Conservation (phyloP, 2,888 invertebrate species). For the Tortrix viridana region DNA sequence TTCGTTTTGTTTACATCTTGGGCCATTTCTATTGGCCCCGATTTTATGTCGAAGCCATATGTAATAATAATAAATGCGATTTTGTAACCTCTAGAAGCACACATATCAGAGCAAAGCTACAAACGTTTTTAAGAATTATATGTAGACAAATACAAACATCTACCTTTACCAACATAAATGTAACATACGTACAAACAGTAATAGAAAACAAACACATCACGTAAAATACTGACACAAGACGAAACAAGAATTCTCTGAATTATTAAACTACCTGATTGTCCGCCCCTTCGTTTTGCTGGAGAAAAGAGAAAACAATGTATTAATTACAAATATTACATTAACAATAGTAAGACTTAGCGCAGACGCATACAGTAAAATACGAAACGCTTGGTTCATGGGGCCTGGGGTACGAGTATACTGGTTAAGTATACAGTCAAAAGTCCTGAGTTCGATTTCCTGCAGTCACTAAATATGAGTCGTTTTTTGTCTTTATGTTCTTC, state of each 20-base stretch:
- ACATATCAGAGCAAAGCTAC: neutral
- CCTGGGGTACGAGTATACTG: too few relatives aligned
- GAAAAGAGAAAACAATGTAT: conserved; percentile 71
- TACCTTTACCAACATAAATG: conserved; percentile 5
- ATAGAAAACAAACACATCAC: conserved; percentile 7
- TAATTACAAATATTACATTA: conserved; percentile 25
- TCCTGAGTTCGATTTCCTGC: too few relatives aligned
- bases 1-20: too few relatives aligned
- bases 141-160: neutral
- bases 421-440: too few relatives aligned
- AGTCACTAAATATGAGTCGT: too few relatives aligned
- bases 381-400: neutral
- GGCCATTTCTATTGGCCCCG: too few relatives aligned
- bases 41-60: too few relatives aligned
- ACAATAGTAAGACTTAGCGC: conserved; percentile 1
- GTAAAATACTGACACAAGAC: conserved; percentile 40
- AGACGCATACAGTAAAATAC: neutral
- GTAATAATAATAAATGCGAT: too few relatives aligned
- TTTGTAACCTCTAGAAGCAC: neutral
- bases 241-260: conserved; percentile 36
- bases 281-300: conserved; percentile 79
- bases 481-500: too few relatives aligned
- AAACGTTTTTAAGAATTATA: too few relatives aligned
- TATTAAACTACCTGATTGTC: conserved; percentile 74
- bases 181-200: neutral